Evolutionary conservation across 2,113 vertebrate species (phyloP), one percentile per base, ranked within the genome.

Genomic region (Apistogramma diplotaenia): DNA sequence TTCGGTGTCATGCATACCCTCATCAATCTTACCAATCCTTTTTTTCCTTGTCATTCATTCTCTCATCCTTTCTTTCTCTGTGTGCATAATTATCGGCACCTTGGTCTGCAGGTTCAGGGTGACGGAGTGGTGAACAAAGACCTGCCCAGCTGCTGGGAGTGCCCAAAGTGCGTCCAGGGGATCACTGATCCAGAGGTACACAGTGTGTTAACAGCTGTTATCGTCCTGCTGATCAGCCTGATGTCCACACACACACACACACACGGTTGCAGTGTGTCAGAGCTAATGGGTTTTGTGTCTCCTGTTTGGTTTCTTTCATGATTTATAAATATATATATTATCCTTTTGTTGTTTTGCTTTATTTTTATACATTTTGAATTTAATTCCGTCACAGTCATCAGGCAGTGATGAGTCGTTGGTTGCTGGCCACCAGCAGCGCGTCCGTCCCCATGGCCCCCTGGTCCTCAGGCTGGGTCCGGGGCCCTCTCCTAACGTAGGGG

Each of bases 101-200:
- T 85, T 2, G 4, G 11, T 31, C 53, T 86, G 0, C 86, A 99
- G 98, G 95, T 98, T 89, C 95, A 96, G 31, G 97, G 97, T 56
- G 97, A 98, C 81, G 98, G 98, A 5, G 89, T 98, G 79, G 95
- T 99, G 60, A 99, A 98, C 0, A 97, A 98, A 61, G 98, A 99
- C 89, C 95, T 99, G 80, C 98, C 98, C 5, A 99, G 99, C 90
- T 99, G 97, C 92, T 99, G 98, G 98, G 97, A 99, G 83, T 99
- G 98, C 91, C 98, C 98, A 1, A 99, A 97, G 78, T 99, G 98
- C 94, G 96, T 98, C 84, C 94, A 97, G 79, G 97, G 96, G 33
- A 90, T 95, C 57, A 97, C 96, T 0, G 96, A 96, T 4, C 27
- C 93, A 1, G 98, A 99, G 92, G 95, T 95, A 93, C 4, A 55